Base-by-base conservation (phyloP, 37 sponge, comb jelly and placozoan species). In the Bolinopsis microptera region DNA sequence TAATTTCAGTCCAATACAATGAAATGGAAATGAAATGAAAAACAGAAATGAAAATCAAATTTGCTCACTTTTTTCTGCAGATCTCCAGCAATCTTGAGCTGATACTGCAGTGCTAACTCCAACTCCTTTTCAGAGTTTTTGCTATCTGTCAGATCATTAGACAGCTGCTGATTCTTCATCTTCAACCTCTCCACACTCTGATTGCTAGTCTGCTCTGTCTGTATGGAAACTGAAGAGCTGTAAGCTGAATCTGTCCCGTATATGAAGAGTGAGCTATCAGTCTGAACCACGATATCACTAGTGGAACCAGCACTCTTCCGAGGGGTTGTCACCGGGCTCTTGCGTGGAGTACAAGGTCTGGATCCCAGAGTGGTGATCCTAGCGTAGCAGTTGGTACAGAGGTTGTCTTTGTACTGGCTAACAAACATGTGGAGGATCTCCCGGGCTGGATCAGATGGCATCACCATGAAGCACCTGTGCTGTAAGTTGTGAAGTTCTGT, bases 391-490 rank as follows among this genome's bases (percentile, higher is more conserved):
- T 86, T 86, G 61, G 48, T 86, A 26, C 90, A 86, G 28, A 86
- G 35, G 61, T 86, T 86, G 26, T 86, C 90, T 38, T 40, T 38
- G 31, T 86, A 86, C 61, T 86, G 90, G 36, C 90, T 86, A 1
- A 86, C 90, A 39, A 86, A 86, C 90, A 86, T 86, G 90, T 86
- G 90, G 3, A 86, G 90, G n/a, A 86, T 39, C 26, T 86, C 90
- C 27, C 90, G 40, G 31, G 90, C 90, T 27, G 90, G 90, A 38
- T 86, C 90, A 8, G 90, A 86, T 1, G 90, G 90, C 9, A 86
- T 86, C 28, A 86, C 90, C 90, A 86, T 86, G 90, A 86, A 86
- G 39, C 90, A 86, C 5, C 30, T 28, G 31, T 86, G 61, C 22
- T 41, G 13, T 1, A 86, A 48, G 61, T 86, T 38, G 31, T 86